Evolutionary conservation across 2,113 vertebrate genomes (phyloP).

Genomic region (Petaurus breviceps): DNA sequence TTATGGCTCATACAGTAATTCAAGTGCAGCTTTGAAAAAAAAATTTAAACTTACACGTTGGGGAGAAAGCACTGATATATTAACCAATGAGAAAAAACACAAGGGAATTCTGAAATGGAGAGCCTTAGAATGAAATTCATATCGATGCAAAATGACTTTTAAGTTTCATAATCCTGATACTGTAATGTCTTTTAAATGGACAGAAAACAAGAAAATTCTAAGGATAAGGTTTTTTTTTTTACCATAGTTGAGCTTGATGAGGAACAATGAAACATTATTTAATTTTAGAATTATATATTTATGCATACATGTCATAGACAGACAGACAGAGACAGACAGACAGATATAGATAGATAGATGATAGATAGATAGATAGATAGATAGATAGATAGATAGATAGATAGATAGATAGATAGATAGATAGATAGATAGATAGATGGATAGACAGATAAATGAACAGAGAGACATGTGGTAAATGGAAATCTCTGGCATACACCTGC

Average conservation of each 20-base stretch:
- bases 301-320: neutral
- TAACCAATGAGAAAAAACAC: conserved; percentile 13
- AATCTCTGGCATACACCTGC: conserved; percentile 24
- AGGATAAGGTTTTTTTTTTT: conserved; percentile 24
- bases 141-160: neutral
- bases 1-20: conserved; percentile 4
- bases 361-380: too few species aligned
- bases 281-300: neutral
- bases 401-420: neutral
- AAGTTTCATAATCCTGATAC: conserved; percentile 15
- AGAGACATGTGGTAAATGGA: neutral
- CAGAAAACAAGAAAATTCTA: conserved; percentile 25
- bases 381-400: neutral
- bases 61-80: neutral
- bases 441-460: neutral
- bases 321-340: too few species aligned
- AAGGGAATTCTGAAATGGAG: conserved; percentile 12
- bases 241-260: neutral
- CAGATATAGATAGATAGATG: neutral
- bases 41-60: neutral
- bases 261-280: neutral
- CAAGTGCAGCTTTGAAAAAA: neutral
- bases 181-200: neutral
- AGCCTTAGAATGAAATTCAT: neutral
- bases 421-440: neutral